A percentile compares a stretch with the other conserved stretches of the same genome.
Conservation (phyloP, 2,113 vertebrate species). For the Nothoprocta perdicaria region DNA sequence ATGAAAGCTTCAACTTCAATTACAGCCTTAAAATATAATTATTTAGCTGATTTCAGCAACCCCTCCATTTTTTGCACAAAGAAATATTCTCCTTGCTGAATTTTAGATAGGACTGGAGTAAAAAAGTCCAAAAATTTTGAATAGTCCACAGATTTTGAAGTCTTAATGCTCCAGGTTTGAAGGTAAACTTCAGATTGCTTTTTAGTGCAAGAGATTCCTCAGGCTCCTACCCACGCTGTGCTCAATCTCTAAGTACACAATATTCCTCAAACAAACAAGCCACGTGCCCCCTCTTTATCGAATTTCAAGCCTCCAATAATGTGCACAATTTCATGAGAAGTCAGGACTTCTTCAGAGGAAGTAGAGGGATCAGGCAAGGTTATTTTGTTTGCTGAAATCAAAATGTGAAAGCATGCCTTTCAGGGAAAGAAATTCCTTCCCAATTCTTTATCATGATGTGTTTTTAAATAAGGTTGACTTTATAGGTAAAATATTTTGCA, state of each 20-base stretch:
- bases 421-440: not conserved
- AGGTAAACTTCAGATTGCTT: not conserved
- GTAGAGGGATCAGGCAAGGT: slow-evolving; percentile 16
- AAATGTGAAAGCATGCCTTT: slow-evolving; percentile 12
- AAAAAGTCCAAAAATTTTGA: not conserved
- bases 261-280: slow-evolving; percentile 20
- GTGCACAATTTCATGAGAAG: slow-evolving; percentile 20
- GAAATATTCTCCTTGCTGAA: not conserved
- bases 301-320: slow-evolving; percentile 40
- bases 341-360: slow-evolving; percentile 30
- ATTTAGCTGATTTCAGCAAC: not conserved
- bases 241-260: slow-evolving; percentile 10
- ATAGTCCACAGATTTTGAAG: not conserved
- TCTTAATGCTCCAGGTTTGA: not conserved
- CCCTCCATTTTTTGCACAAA: not conserved
- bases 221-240: not conserved
- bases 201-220: not conserved
- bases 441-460: not conserved
- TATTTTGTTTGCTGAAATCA: slow-evolving; percentile 32
- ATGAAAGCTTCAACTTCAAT: not conserved
- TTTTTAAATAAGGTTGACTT: not conserved
- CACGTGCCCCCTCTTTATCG: not conserved
- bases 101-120: not conserved
- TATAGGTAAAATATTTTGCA: not conserved
- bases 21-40: not conserved